Evolutionary conservation across 2,113 vertebrate genomes (phyloP).

Genomic region (Scophthalmus maximus): DNA sequence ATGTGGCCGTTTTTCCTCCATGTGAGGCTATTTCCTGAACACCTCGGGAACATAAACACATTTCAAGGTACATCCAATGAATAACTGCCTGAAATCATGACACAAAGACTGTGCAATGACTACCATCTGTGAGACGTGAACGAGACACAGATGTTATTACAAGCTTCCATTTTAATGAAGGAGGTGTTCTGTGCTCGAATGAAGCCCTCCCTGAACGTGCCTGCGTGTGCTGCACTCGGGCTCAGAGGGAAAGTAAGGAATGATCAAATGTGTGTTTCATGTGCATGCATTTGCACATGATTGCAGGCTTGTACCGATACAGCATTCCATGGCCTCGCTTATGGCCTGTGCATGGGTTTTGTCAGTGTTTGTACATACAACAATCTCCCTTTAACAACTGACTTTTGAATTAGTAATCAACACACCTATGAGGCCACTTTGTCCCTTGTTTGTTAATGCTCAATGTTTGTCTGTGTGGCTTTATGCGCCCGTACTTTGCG

Average conservation of each 20-base stretch:
- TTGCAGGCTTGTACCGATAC: neutral
- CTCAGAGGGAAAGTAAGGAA: neutral
- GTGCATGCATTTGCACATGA: neutral
- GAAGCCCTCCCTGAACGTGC: neutral
- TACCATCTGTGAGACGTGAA: neutral
- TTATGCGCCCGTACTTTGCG: neutral
- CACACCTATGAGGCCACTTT: conserved; percentile 17
- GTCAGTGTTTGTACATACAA: conserved; percentile 34
- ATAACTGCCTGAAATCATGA: neutral
- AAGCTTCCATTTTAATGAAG: conserved; percentile 34
- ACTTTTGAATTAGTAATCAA: conserved; percentile 52
- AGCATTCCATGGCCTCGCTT: conserved; percentile 4
- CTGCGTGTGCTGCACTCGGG: neutral
- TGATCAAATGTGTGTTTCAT: neutral
- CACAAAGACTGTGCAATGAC: conserved; percentile 13
- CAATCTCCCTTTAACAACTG: conserved; percentile 1
- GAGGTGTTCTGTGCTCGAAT: neutral
- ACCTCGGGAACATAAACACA: neutral
- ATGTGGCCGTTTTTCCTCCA: neutral
- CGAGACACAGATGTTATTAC: neutral
- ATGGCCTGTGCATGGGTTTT: conserved; percentile 24
- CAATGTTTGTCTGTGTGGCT: neutral
- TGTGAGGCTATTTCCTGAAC: conserved; percentile 21
- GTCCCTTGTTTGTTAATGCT: neutral
- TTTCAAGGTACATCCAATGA: neutral